These are phyloP conservation scores for Chaetoderma sp. DNA, from an alignment of 2,888 invertebrate genomes.

Conservation along the genomic window DNA sequence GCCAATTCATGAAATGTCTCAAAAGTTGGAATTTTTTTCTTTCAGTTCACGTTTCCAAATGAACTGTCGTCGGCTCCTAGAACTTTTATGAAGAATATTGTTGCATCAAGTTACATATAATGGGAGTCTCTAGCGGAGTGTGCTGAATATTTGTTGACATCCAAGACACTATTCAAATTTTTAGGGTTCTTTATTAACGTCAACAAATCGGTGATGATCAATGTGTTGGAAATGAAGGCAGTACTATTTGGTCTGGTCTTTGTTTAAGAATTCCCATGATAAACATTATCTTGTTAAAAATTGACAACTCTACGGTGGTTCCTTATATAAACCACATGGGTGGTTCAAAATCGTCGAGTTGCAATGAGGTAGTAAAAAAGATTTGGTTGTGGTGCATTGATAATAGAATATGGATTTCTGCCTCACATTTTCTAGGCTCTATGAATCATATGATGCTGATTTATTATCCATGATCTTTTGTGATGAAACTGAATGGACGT, in stretches of 20 bases:
- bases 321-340: constrained; percentile 1
- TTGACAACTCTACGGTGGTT: neutral
- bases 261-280: no score
- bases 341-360: neutral
- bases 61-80: neutral
- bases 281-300: neutral
- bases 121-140: no score
- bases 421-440: neutral
- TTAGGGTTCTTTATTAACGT: no score
- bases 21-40: constrained; percentile 26
- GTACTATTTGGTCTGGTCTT: neutral
- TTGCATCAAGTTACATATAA: neutral
- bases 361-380: no score
- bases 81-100: neutral
- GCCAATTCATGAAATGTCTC: constrained; percentile 10
- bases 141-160: no score
- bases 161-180: no score
- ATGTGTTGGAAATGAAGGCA: neutral
- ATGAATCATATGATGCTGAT: constrained; percentile 6
- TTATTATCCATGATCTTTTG: neutral
- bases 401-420: no score
- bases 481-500: constrained; percentile 8
- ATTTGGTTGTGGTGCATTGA: no score
- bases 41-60: neutral
- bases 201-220: no score